Conservation (phyloP, 2,113 vertebrate genomes). For the Etheostoma cragini region DNA sequence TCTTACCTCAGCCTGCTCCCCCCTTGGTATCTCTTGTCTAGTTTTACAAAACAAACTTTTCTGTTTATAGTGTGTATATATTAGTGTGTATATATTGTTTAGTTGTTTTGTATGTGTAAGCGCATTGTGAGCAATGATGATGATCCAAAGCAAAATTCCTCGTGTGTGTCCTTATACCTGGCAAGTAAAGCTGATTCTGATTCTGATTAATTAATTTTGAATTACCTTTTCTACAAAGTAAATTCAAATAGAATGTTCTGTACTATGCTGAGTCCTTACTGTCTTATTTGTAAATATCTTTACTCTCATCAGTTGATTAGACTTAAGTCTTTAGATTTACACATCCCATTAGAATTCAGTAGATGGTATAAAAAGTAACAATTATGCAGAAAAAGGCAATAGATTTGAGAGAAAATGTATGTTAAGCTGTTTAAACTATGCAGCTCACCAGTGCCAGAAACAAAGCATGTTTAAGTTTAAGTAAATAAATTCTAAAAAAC, state of each 20-base stretch:
- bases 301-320: conserved; percentile 37
- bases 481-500: conserved; percentile 33
- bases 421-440: conserved; percentile 62
- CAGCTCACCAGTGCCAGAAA: conserved; percentile 41
- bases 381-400: not conserved
- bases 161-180: too few relatives aligned
- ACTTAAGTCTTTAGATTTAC: conserved; percentile 55
- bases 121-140: too few relatives aligned
- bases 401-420: not conserved
- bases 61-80: too few relatives aligned
- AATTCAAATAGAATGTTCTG: not conserved
- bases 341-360: conserved; percentile 60
- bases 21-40: not conserved
- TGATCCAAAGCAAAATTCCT: too few relatives aligned
- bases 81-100: too few relatives aligned
- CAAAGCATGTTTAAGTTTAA: conserved; percentile 70
- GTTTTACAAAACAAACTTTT: not conserved
- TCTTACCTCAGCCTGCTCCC: too few relatives aligned
- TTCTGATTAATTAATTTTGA: too few relatives aligned
- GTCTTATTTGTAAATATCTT: conserved; percentile 36
- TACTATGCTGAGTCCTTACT: not conserved
- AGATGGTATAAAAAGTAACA: conserved; percentile 24
- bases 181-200: too few relatives aligned
- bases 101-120: too few relatives aligned
- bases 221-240: not conserved